A percentile compares a stretch with the other conserved stretches of the same genome.
Evolutionary conservation across 53 echinoderm and acorn worm species (phyloP).

Genomic region (Hippasteria phrygiana): DNA sequence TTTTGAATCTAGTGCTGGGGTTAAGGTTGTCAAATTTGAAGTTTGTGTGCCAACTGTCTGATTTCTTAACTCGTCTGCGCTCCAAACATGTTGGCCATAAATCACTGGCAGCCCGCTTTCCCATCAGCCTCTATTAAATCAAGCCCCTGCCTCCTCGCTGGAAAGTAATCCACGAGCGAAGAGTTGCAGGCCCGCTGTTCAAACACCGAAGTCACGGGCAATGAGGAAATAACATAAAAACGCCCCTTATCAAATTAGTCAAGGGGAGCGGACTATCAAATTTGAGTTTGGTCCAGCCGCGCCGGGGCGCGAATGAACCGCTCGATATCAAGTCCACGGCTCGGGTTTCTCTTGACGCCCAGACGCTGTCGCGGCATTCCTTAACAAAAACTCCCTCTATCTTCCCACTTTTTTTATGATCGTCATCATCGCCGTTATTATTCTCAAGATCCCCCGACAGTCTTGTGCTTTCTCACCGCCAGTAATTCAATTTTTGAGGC

Average conservation of each 20-base stretch:
- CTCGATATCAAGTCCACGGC: constrained; percentile 57
- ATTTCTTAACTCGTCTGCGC: constrained; percentile 41
- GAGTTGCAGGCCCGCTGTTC: constrained; percentile 59
- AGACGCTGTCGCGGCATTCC: constrained; percentile 55
- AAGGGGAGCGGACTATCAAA: constrained; percentile 59
- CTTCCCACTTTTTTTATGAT: constrained; percentile 41
- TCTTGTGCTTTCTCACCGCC: constrained; percentile 64
- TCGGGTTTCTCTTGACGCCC: constrained; percentile 62
- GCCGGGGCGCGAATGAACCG: constrained; percentile 38
- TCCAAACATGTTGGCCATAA: constrained; percentile 58
- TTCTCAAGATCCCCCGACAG: constrained; percentile 63
- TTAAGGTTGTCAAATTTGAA: constrained; percentile 10
- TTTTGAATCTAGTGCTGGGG: neutral
- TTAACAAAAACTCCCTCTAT: constrained; percentile 55
- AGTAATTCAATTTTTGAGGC: constrained; percentile 50
- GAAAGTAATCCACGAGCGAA: constrained; percentile 47
- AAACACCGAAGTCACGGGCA: constrained; percentile 67
- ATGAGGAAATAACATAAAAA: constrained; percentile 61
- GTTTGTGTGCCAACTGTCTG: constrained; percentile 13
- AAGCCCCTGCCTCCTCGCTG: constrained; percentile 7
- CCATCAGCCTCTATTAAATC: constrained; percentile 67
- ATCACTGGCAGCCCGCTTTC: constrained; percentile 27
- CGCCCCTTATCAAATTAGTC: constrained; percentile 59
- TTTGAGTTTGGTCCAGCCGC: constrained; percentile 62
- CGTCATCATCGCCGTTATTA: constrained; percentile 64